phyloP scores from a whole-genome alignment of 2,797 vertebrate species.

The Enteromius argenteus region DNA sequence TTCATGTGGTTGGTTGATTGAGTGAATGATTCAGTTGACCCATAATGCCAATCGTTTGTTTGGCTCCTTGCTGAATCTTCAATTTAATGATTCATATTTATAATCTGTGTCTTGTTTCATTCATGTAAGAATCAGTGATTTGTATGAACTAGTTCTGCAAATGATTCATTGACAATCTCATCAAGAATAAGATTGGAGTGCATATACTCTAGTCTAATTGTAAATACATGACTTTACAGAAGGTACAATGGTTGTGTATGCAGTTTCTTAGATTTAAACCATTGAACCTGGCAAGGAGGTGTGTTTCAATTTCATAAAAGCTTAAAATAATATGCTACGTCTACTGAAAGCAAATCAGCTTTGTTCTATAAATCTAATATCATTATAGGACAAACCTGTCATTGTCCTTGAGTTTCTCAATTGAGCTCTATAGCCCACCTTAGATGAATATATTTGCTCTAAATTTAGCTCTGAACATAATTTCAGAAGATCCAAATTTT shows the following conservation, averaged over 20 bases:
- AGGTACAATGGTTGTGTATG: background rate
- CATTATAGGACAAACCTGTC: slow-evolving; percentile 14
- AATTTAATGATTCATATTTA: background rate
- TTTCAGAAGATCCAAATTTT: slow-evolving; percentile 39
- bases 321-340: slow-evolving; percentile 5
- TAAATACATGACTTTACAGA: background rate
- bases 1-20: background rate
- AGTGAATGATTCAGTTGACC: background rate
- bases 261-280: background rate
- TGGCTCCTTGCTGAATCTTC: background rate
- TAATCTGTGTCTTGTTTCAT: background rate
- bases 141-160: background rate
- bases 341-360: slow-evolving; percentile 18
- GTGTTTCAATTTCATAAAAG: slow-evolving; percentile 30
- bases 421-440: background rate
- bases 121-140: background rate
- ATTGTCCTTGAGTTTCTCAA: slow-evolving; percentile 25
- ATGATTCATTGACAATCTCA: background rate
- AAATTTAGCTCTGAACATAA: slow-evolving; percentile 28
- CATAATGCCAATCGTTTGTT: background rate
- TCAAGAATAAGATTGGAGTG: background rate
- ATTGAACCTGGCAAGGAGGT: background rate
- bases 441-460: background rate
- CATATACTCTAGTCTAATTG: background rate
- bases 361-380: slow-evolving; percentile 13